These are phyloP conservation scores for Thumatha senex DNA, from an alignment of 2,888 invertebrate genomes.

Conservation along the genomic window DNA sequence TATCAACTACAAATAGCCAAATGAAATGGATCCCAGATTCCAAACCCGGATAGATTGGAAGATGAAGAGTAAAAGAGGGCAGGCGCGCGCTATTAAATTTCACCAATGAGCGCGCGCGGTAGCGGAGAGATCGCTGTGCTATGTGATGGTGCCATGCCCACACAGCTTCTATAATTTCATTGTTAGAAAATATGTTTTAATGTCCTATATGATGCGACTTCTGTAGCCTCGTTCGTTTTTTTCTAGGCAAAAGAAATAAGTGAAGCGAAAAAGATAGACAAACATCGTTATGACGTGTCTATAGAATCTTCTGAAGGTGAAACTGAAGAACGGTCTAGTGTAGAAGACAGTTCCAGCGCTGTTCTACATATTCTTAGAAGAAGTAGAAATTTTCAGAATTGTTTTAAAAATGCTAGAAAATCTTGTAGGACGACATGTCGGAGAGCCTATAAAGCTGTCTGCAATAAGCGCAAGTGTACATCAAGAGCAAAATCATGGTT, in stretches of 20 bases:
- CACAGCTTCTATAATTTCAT: no score
- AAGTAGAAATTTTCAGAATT: conserved; percentile 9
- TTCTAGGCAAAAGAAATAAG: background rate
- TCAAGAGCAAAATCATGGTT: conserved; percentile 11
- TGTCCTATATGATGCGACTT: no score
- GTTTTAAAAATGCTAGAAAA: conserved; percentile 10
- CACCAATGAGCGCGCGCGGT: no score
- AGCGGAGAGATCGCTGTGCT: no score
- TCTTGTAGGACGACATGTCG: conserved; percentile 15
- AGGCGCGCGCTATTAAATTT: no score
- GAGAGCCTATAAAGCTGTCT: conserved; percentile 16
- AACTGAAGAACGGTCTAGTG: background rate
- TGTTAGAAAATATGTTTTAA: no score
- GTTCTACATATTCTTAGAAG: background rate
- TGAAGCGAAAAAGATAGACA: background rate
- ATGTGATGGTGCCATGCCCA: no score
- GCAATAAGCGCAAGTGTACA: conserved; percentile 12
- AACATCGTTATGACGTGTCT: background rate
- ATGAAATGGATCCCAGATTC: no score
- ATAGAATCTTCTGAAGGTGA: background rate
- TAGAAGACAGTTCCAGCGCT: background rate
- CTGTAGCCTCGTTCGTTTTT: background rate
- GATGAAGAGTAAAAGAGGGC: no score
- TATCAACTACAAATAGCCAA: no score
- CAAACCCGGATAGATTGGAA: no score